Evolutionary conservation across 2,113 vertebrate genomes (phyloP), one percentile per base, ranked within the genome.

Genomic region (Archocentrus centrarchus): DNA sequence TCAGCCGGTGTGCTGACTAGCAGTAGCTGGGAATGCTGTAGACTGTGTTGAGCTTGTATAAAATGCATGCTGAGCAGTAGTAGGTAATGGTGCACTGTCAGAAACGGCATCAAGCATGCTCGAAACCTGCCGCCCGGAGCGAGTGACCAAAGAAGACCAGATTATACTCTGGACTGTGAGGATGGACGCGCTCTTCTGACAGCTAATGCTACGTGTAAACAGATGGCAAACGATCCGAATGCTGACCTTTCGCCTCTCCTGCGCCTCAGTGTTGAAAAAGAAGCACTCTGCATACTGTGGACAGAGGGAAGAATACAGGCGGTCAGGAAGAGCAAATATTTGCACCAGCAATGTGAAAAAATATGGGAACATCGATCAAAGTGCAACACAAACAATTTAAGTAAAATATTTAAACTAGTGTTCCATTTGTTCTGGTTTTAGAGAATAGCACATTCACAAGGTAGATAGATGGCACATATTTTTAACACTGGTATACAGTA

Each of bases 281-380:
- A 95, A 96, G 66, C 95, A 95, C 22, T 95, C 90, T 9, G 95
- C 92, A 79, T 94, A 58, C 95, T 96, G 91, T 17, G 55, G 73
- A 53, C 44, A 24, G 78, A 68, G 14, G 73, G 0, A 32, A 53
- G 27, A 73, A 32, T 0, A 32, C 66, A 53, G 30, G 10, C 10
- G 18, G 44, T 0, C 13, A 70, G 3, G 44, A 73, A 32, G 30
- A 73, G 5, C 44, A 30, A 18, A 73, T 18, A 73, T 53, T 53
- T 13, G 17, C 22, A 53, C 66, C 50, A 27, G 20, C 66, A 20
- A 59, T 62, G 60, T 62, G 7, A 17, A 39, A 39, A 39, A 39
- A 9, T 39, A 39, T 39, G 10, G 64, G 4, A 35, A 15, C 37
- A 59, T 59, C 57, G 59, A 1, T 39, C 55, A 59, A 59, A 59